phyloP scores from a whole-genome alignment of 2,888 invertebrate species.

The Clepsis dumicolana region DNA sequence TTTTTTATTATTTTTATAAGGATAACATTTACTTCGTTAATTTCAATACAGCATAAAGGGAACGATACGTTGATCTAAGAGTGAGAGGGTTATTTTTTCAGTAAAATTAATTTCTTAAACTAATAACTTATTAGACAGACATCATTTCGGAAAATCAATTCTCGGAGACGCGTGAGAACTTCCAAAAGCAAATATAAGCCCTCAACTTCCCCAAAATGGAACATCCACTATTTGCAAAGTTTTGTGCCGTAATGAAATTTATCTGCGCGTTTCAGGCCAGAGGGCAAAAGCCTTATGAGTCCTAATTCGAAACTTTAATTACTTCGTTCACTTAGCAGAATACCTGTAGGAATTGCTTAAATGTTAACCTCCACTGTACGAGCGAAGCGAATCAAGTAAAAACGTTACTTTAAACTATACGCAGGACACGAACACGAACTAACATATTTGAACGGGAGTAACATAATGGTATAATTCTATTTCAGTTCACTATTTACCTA shows the following conservation, averaged over 20 bases:
- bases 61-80: no score
- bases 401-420: no score
- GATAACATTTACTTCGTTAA: no score
- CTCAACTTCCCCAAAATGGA: constrained; percentile 42
- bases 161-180: constrained; percentile 49
- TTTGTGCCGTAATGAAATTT: constrained; percentile 35
- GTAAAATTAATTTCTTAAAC: no score
- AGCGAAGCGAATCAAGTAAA: neutral
- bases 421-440: no score
- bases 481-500: no score
- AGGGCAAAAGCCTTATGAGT: constrained; percentile 16
- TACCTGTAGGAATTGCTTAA: constrained; percentile 18
- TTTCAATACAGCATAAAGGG: no score
- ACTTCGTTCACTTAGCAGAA: constrained; percentile 11
- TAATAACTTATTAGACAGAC: constrained; percentile 45
- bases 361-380: neutral
- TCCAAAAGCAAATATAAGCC: constrained; percentile 48
- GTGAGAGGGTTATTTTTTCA: no score
- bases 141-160: constrained; percentile 48
- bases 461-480: no score
- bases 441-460: no score
- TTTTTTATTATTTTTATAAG: no score
- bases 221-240: constrained; percentile 35
- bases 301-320: constrained; percentile 34
- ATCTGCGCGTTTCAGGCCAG: constrained; percentile 31